phyloP scores from a whole-genome alignment of 2,888 invertebrate species.

The Ctena decussata region DNA sequence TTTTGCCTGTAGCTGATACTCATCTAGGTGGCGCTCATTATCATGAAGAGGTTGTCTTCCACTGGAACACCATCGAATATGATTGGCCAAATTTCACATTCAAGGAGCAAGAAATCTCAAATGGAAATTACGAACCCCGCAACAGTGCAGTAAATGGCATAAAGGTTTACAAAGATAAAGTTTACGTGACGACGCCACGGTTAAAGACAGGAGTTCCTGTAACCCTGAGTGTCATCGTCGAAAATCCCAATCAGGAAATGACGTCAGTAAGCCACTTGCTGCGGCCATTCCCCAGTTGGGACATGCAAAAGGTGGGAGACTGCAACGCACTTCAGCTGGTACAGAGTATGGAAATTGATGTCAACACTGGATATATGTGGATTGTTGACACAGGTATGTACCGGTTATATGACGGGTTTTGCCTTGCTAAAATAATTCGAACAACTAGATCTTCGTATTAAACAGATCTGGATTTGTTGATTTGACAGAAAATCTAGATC shows the following conservation, averaged over 20 bases:
- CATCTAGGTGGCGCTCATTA: background rate
- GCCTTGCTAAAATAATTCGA: no score
- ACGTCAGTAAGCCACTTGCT: constrained; percentile 50
- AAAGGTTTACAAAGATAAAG: constrained; percentile 64
- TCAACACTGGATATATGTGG: constrained; percentile 73
- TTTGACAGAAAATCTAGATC: no score
- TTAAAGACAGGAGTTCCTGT: constrained; percentile 67
- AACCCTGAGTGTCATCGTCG: constrained; percentile 62
- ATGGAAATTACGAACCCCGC: constrained; percentile 52
- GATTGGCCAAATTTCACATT: constrained; percentile 72
- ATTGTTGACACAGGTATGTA: constrained; percentile 72
- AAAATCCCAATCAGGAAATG: constrained; percentile 11
- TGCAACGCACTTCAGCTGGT: constrained; percentile 71
- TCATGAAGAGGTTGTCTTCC: constrained; percentile 55
- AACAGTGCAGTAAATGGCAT: constrained; percentile 73
- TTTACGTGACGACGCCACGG: constrained; percentile 72
- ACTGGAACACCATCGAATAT: constrained; percentile 74
- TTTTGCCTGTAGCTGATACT: background rate
- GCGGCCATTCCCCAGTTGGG: constrained; percentile 69
- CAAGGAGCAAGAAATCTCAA: constrained; percentile 50
- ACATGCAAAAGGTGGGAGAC: constrained; percentile 62
- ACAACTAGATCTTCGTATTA: no score
- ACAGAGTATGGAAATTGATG: constrained; percentile 75
- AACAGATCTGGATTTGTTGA: no score
- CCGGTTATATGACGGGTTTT: no score